Evolutionary conservation across 2,888 invertebrate genomes (phyloP).

Genomic region (Ellobium chinense): DNA sequence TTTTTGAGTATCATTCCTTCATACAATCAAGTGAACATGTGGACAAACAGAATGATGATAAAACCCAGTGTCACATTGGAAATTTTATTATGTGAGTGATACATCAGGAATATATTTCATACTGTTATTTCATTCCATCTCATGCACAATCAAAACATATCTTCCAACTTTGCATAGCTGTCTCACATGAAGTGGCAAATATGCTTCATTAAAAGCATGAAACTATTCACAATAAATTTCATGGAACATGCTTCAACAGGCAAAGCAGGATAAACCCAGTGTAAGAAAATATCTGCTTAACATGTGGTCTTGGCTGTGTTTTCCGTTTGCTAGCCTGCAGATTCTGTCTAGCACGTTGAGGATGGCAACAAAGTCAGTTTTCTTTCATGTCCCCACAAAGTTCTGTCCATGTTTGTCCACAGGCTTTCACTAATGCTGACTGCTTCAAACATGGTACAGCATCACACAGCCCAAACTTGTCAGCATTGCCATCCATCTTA

Average conservation of each 20-base stretch:
- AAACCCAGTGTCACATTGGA: background rate
- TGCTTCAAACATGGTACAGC: background rate
- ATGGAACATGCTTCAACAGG: background rate
- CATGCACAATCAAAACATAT: constrained; percentile 4
- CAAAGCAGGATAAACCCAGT: background rate
- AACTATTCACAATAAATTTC: background rate
- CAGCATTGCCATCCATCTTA: no score
- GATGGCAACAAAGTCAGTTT: no score
- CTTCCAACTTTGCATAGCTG: constrained; percentile 25
- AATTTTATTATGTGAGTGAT: constrained; percentile 23
- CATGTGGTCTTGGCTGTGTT: background rate
- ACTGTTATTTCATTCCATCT: constrained; percentile 2
- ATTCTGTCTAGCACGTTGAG: no score
- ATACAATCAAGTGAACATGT: background rate
- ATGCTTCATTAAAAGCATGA: background rate
- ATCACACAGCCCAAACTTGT: background rate
- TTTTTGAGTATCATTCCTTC: background rate
- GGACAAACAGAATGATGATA: background rate
- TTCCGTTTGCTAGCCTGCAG: no score
- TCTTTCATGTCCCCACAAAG: no score
- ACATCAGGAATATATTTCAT: constrained; percentile 23
- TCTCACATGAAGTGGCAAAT: background rate
- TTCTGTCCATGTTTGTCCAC: no score
- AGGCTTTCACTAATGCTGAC: background rate
- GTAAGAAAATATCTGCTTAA: background rate